Evolutionary conservation across 2,797 vertebrate genomes (phyloP).

Genomic region (Fistularia commersonii): DNA sequence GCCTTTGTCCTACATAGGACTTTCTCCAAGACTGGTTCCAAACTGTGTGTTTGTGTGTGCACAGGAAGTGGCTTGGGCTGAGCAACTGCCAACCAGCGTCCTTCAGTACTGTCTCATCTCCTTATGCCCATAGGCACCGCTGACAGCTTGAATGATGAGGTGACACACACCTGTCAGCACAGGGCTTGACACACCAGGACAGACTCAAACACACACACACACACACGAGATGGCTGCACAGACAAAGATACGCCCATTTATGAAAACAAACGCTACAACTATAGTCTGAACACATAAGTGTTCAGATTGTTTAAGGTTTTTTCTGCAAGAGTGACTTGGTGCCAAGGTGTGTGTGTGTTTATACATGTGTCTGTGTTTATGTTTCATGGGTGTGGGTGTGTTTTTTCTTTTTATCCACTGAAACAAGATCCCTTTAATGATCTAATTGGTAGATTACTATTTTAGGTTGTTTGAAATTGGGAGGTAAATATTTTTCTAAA

Average conservation of each 20-base stretch:
- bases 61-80: constrained; percentile 50
- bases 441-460: too few relatives aligned
- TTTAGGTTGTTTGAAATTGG: too few relatives aligned
- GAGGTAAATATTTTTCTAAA: too few relatives aligned
- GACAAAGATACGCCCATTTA: constrained; percentile 10
- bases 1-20: constrained; percentile 70
- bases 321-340: background rate
- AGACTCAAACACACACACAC: constrained; percentile 23
- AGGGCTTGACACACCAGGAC: constrained; percentile 42
- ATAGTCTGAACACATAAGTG: constrained; percentile 6
- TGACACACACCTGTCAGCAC: constrained; percentile 69
- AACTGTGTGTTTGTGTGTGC: constrained; percentile 26
- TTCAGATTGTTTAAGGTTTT: constrained; percentile 31
- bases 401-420: too few relatives aligned
- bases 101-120: constrained; percentile 46
- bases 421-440: too few relatives aligned
- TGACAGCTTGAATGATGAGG: constrained; percentile 68
- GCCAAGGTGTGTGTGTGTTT: too few relatives aligned
- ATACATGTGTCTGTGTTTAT: too few relatives aligned
- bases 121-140: constrained; percentile 37
- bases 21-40: constrained; percentile 41
- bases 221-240: constrained; percentile 1
- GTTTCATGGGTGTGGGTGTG: too few relatives aligned
- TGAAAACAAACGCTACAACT: background rate
- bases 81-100: constrained; percentile 52